Evolutionary conservation across 1,140 invertebrate genomes (phyloP).

Genomic region (Anoplophora glabripennis): DNA sequence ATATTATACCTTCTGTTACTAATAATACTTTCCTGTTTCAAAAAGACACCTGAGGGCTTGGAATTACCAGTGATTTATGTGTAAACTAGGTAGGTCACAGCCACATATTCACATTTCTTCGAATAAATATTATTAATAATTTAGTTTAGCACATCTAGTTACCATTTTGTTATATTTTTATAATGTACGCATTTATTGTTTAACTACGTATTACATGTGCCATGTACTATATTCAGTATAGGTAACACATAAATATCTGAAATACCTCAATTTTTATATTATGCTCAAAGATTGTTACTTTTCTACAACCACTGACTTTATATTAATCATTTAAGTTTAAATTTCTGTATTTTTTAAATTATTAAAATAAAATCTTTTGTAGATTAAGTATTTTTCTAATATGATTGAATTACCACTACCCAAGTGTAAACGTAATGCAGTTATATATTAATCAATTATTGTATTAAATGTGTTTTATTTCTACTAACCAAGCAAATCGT

Average conservation of each 20-base stretch:
- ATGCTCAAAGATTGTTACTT: conserved; percentile 14
- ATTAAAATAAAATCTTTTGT: conserved; percentile 2
- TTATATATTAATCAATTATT: no score
- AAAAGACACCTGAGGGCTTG: no score
- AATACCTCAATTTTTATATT: conserved; percentile 17
- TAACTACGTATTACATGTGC: conserved; percentile 8
- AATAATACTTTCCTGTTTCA: no score
- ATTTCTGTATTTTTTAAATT: conserved; percentile 1
- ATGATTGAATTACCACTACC: no score
- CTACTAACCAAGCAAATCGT: no score
- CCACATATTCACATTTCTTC: no score
- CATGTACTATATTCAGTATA: conserved; percentile 17
- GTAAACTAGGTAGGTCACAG: no score
- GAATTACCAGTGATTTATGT: no score
- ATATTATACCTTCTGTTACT: no score
- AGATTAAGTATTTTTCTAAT: no score
- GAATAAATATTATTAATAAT: conserved; percentile 1
- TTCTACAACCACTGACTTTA: conserved; percentile 7
- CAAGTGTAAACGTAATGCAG: no score
- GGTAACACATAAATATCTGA: conserved; percentile 9
- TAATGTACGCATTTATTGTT: conserved; percentile 6
- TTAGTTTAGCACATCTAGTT: conserved; percentile 14
- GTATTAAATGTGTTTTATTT: no score
- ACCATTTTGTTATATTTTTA: conserved; percentile 12
- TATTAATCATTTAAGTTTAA: conserved; percentile 1